Evolutionary conservation across 2,797 vertebrate genomes (phyloP).

Genomic region (Macropodus opercularis): DNA sequence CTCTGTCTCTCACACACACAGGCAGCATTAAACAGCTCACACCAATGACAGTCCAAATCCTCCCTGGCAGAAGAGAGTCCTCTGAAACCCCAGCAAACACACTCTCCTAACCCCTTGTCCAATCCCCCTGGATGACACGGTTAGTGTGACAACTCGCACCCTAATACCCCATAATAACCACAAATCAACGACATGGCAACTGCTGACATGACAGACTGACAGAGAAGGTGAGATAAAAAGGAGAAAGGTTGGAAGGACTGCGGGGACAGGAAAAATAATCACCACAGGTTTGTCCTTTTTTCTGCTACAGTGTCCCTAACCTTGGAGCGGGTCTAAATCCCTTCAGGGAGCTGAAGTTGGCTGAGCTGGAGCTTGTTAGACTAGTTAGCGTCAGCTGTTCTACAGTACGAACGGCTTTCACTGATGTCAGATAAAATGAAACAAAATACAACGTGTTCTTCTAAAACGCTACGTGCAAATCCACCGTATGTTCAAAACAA

Average conservation of each 20-base stretch:
- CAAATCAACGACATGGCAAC: constrained; percentile 53
- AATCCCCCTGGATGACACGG: constrained; percentile 63
- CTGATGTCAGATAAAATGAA: not conserved
- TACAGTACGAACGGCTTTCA: not conserved
- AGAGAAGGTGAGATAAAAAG: constrained; percentile 27
- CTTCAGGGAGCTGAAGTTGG: not conserved
- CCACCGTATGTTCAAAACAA: too few relatives aligned
- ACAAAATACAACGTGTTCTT: not conserved
- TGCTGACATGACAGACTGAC: constrained; percentile 59
- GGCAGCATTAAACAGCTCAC: constrained; percentile 34
- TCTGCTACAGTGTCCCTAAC: constrained; percentile 18
- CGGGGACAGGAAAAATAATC: constrained; percentile 27
- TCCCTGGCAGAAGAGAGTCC: constrained; percentile 54
- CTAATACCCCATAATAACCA: constrained; percentile 67
- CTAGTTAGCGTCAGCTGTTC: not conserved
- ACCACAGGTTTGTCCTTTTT: constrained; percentile 34
- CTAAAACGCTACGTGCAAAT: too few relatives aligned
- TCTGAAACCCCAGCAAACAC: constrained; percentile 55
- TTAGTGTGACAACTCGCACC: constrained; percentile 55
- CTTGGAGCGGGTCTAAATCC: constrained; percentile 24
- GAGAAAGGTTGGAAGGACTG: constrained; percentile 43
- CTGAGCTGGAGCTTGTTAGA: constrained; percentile 7
- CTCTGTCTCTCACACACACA: not conserved
- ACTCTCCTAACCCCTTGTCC: constrained; percentile 57
- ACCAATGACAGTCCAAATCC: constrained; percentile 64